Percentiles rank a stretch among this genome's conserved stretches.
Evolutionary conservation across 2,113 vertebrate genomes (phyloP).

Genomic region (Anseranas semipalmata): DNA sequence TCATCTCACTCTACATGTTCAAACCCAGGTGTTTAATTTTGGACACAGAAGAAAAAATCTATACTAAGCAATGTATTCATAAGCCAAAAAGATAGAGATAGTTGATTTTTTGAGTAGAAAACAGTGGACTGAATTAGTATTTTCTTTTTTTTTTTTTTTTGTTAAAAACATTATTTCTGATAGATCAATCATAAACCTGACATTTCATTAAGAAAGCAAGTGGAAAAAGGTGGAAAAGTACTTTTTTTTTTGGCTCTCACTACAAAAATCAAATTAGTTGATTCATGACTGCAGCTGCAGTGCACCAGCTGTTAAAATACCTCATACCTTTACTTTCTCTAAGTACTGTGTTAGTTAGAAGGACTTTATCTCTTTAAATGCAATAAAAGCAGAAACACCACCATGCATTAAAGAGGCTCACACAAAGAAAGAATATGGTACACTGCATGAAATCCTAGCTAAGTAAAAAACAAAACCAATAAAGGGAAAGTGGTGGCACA

Average conservation of each 20-base stretch:
- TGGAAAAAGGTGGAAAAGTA: background rate
- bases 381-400: background rate
- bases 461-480: background rate
- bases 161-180: background rate
- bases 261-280: background rate
- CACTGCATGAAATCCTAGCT: background rate
- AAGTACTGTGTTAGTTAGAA: background rate
- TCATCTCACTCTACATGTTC: background rate
- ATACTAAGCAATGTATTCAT: background rate
- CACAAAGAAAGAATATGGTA: background rate
- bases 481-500: background rate
- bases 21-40: background rate
- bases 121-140: background rate
- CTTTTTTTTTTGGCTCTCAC: background rate
- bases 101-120: background rate
- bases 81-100: background rate
- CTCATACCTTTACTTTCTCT: background rate
- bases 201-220: background rate
- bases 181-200: background rate
- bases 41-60: background rate
- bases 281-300: background rate
- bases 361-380: background rate
- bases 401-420: background rate
- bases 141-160: background rate
- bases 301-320: background rate